phyloP scores from a whole-genome alignment of 2,797 vertebrate species.

The Masticophis lateralis region DNA sequence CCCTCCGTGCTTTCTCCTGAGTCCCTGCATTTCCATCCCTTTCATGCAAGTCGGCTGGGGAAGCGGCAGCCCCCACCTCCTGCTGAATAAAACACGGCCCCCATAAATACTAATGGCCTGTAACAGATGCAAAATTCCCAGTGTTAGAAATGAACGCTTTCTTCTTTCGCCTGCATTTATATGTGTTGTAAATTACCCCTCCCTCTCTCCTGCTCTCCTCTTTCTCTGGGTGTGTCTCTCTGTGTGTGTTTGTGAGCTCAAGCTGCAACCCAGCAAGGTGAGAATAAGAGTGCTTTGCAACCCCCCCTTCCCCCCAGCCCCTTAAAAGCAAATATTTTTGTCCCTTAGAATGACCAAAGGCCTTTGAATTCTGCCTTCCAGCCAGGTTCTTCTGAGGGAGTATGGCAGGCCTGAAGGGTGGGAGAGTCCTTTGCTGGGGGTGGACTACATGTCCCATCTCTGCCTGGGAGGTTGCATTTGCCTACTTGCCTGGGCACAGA shows the following conservation, averaged over 20 bases:
- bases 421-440: no score
- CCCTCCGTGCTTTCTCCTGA: not conserved
- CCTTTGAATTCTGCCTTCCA: not conserved
- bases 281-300: not conserved
- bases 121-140: not conserved
- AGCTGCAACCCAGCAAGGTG: not conserved
- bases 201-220: no score
- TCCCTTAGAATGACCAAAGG: not conserved
- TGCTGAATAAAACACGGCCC: not conserved
- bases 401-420: not conserved
- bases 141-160: not conserved
- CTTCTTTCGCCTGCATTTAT: not conserved
- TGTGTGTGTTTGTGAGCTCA: not conserved
- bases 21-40: not conserved
- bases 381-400: not conserved
- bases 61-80: not conserved
- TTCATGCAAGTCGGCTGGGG: not conserved
- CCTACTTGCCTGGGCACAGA: not conserved
- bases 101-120: not conserved
- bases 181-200: not conserved
- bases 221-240: no score
- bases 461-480: not conserved
- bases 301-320: not conserved
- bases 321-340: not conserved
- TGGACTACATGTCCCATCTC: not conserved